These are phyloP conservation scores for Junonia oenone DNA, from an alignment of 2,888 invertebrate genomes.

Conservation along the genomic window DNA sequence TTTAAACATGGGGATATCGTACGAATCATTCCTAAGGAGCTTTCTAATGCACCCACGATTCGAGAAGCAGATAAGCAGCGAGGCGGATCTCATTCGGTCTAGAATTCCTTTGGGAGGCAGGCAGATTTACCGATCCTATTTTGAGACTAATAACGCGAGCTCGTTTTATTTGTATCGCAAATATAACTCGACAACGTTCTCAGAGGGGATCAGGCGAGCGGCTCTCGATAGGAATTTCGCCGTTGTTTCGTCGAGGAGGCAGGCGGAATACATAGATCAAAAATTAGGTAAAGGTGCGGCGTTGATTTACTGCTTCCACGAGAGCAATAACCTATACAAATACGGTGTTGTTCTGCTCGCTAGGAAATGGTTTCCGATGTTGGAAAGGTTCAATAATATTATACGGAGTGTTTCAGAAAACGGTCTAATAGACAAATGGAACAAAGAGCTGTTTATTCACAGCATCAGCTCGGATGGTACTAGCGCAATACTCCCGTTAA, in stretches of 20 bases:
- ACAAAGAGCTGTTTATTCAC: constrained; percentile 60
- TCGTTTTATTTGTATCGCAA: constrained; percentile 71
- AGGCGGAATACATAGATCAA: constrained; percentile 68
- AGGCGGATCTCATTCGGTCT: constrained; percentile 64
- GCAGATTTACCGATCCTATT: constrained; percentile 71
- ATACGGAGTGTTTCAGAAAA: constrained; percentile 71
- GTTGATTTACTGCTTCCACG: constrained; percentile 67
- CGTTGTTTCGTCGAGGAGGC: constrained; percentile 64
- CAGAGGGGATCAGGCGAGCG: constrained; percentile 58
- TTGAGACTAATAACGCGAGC: constrained; percentile 69
- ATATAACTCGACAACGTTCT: constrained; percentile 64
- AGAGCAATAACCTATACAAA: constrained; percentile 68
- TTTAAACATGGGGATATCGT: constrained; percentile 71
- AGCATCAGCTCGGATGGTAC: constrained; percentile 42
- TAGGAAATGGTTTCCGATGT: constrained; percentile 69
- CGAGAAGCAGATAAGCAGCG: constrained; percentile 70
- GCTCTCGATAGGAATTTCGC: constrained; percentile 65
- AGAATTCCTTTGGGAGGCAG: constrained; percentile 67
- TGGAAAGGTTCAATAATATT: constrained; percentile 62
- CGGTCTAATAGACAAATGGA: constrained; percentile 73
- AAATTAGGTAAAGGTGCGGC: constrained; percentile 62
- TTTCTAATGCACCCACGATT: constrained; percentile 75
- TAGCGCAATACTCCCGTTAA: constrained; percentile 54
- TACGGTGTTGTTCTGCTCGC: constrained; percentile 70
- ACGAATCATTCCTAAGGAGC: constrained; percentile 72